Percentiles rank a stretch among this genome's conserved stretches.
Conservation (phyloP, 2,888 invertebrate species). For the Daptonema setosum region DNA sequence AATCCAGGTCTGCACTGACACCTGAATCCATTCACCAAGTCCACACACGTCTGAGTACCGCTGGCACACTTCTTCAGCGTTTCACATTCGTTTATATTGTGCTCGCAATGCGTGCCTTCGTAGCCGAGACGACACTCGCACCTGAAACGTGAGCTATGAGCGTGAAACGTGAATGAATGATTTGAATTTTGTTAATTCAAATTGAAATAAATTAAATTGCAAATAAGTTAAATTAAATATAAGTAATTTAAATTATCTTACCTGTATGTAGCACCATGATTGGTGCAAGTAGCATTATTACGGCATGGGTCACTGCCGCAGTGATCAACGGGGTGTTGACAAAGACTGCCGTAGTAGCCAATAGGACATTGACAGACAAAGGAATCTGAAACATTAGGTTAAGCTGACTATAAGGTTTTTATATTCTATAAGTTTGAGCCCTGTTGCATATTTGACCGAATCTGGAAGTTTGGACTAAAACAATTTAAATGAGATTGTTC, state of each 20-base stretch:
- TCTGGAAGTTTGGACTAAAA: no score
- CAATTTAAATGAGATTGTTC: no score
- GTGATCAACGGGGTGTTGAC: conserved; percentile 70
- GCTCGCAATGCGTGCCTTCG: conserved; percentile 54
- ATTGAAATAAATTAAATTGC: no score
- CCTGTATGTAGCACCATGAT: conserved; percentile 64
- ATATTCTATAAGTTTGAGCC: no score
- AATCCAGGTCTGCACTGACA: conserved; percentile 76
- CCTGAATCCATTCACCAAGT: conserved; percentile 41
- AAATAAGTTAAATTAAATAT: no score
- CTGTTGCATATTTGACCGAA: no score
- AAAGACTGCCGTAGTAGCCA: conserved; percentile 70
- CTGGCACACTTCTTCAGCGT: conserved; percentile 28
- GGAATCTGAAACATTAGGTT: no score
- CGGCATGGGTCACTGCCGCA: conserved; percentile 46
- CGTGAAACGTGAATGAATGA: no score
- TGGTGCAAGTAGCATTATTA: conserved; percentile 37
- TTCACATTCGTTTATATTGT: conserved; percentile 74
- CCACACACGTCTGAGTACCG: conserved; percentile 69
- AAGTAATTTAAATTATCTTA: no score
- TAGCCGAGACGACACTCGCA: background rate
- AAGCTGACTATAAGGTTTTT: no score
- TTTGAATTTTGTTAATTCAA: no score
- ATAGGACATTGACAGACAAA: conserved; percentile 73
- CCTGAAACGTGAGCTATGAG: no score